Base-by-base conservation (phyloP, 1,140 invertebrate species). In the Zaprionus ghesquierei region DNA sequence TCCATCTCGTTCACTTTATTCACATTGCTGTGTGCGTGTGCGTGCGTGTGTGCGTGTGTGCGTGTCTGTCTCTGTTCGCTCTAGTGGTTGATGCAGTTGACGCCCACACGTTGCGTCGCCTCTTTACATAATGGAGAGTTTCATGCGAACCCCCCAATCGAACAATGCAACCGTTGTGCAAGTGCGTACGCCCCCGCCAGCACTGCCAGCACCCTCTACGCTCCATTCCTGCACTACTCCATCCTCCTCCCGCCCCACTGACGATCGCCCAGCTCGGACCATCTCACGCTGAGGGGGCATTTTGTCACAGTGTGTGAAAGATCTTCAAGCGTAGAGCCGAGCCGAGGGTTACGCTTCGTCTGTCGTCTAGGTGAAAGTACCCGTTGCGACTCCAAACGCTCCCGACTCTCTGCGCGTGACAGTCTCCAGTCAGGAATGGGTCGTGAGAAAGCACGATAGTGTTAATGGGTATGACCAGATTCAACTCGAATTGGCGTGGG, bases 71-170 rank as follows among this genome's bases (percentile, higher is more conserved):
- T 12, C 60, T 51, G 66, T 46, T 60, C 75, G 82, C 71, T 87
- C 75, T 71, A 81, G 56, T 81, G 82, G 69, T 51, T 79, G 79
- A 66, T 76, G 49, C 82, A 76, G 79, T 81, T 81, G 58, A 86
- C 82, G 82, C 82, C 82, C 82, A 87, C 82, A 82, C 64, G 62
- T 86, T 86, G 81, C 81, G 81, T 85, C 64, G 77, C 77, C 77
- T 73, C 77, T 85, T 85, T 85, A 85, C 75, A 85, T 85, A 85
- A 85, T 85, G 77, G 59, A 51, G 59, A 61, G 38, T 59, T 74
- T 65, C 81, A 75, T 75, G 81, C 63, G 70, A 78, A 75, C 79
- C 44, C 60, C 62, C 53, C 41, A n/a, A n/a, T 5, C 15, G 35
- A 50, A 86, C 82, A 86, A 79, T 81, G 66, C 71, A 79, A 87